Evolutionary conservation across 1,140 invertebrate species (phyloP).

Genomic region (Spodoptera litura): DNA sequence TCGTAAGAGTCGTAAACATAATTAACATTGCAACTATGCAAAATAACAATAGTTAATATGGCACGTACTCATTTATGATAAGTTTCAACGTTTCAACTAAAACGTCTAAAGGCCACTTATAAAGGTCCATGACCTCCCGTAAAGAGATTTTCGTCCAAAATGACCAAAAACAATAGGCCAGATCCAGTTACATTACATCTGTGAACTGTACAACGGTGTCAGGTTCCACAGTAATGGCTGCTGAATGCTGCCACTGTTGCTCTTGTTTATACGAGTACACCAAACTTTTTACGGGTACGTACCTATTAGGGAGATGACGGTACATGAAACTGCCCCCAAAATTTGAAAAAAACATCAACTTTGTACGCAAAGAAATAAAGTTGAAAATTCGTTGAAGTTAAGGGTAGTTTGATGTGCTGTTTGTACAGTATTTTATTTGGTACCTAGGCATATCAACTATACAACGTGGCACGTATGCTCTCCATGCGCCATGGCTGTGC

Average conservation of each 20-base stretch:
- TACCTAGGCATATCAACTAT: too few species aligned
- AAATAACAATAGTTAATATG: too few species aligned
- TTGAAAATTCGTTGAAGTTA: too few species aligned
- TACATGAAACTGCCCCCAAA: too few species aligned
- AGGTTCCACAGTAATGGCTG: conserved; percentile 48
- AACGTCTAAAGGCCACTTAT: background rate
- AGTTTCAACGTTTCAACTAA: too few species aligned
- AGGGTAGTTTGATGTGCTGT: too few species aligned
- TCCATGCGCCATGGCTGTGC: background rate
- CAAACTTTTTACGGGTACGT: conserved; percentile 27
- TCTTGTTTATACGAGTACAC: conserved; percentile 38
- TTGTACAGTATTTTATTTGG: too few species aligned
- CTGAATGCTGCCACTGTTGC: conserved; percentile 36
- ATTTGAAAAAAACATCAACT: too few species aligned
- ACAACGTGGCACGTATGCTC: background rate
- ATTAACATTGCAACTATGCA: too few species aligned
- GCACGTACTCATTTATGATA: too few species aligned
- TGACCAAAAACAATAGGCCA: background rate
- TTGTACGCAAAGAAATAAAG: too few species aligned
- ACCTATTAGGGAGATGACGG: background rate
- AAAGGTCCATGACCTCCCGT: background rate
- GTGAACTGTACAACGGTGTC: background rate
- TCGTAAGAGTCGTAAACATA: too few species aligned
- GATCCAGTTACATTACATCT: conserved; percentile 29
- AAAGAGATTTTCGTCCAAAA: background rate